Evolutionary conservation across 2,797 vertebrate genomes (phyloP).

Genomic region (Cynodonichthys magdalenae): DNA sequence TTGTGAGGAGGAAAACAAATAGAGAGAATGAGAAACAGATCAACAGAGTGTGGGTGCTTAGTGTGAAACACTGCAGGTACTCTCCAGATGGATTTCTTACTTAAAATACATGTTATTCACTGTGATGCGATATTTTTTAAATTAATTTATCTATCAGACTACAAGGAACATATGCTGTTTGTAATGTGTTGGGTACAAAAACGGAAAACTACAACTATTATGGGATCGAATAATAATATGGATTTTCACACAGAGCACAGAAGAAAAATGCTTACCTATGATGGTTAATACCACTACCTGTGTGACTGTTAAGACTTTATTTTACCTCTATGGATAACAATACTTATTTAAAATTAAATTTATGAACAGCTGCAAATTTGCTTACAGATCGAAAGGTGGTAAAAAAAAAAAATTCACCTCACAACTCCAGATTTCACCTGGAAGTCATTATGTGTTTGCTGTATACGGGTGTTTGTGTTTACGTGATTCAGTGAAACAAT

Average conservation of each 20-base stretch:
- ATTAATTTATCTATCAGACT: conserved; percentile 24
- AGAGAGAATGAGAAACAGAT: conserved; percentile 27
- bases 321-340: neutral
- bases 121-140: conserved; percentile 26
- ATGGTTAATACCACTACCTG: no score
- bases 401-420: neutral
- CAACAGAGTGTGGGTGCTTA: conserved; percentile 27
- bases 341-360: neutral
- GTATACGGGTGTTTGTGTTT: neutral
- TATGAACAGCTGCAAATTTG: neutral
- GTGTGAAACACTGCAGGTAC: conserved; percentile 48
- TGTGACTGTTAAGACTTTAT: neutral
- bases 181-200: conserved; percentile 25
- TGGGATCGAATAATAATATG: neutral
- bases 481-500: no score
- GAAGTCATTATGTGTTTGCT: neutral
- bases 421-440: neutral
- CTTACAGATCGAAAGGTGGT: neutral
- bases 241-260: conserved; percentile 20
- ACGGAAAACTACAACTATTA: conserved; percentile 13
- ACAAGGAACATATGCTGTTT: conserved; percentile 44
- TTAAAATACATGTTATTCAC: conserved; percentile 42
- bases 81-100: conserved; percentile 38
- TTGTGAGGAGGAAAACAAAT: conserved; percentile 5
- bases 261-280: neutral